Conservation (phyloP, 2,797 vertebrate species). For the Notoglanidium macrostoma region DNA sequence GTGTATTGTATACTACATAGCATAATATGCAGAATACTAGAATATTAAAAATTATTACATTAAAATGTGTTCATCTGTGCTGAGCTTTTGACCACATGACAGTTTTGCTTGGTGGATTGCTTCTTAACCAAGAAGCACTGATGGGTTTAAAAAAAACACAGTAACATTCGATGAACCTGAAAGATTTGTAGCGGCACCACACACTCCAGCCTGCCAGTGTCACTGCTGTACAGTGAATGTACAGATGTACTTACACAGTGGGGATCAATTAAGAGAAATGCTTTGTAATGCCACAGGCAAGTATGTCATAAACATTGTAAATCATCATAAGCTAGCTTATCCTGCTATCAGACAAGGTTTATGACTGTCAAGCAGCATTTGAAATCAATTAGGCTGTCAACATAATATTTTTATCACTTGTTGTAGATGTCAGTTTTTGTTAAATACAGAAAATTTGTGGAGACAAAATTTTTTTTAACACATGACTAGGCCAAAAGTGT, state of each 20-base stretch:
- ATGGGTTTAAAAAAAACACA: background rate
- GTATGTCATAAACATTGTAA: background rate
- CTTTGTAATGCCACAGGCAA: constrained; percentile 22
- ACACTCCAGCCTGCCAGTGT: constrained; percentile 3
- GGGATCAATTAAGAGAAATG: constrained; percentile 50
- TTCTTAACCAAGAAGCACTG: background rate
- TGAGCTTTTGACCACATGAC: background rate
- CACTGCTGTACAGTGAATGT: constrained; percentile 47
- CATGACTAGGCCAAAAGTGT: background rate
- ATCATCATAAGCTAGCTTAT: background rate
- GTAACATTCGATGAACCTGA: background rate
- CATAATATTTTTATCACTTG: background rate
- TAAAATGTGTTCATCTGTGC: background rate
- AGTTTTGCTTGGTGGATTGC: background rate
- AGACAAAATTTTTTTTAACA: background rate
- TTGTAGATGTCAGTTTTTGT: background rate
- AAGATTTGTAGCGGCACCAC: background rate
- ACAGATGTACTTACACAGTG: constrained; percentile 40
- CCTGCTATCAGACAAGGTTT: background rate
- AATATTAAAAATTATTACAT: background rate
- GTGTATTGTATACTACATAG: too few species aligned
- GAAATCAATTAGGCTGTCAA: background rate
- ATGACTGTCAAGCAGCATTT: background rate
- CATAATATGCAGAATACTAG: too few species aligned
- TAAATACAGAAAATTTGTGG: background rate